These are phyloP conservation scores for Horisme vitalbata DNA, from an alignment of 2,888 invertebrate species.

Conservation along the genomic window DNA sequence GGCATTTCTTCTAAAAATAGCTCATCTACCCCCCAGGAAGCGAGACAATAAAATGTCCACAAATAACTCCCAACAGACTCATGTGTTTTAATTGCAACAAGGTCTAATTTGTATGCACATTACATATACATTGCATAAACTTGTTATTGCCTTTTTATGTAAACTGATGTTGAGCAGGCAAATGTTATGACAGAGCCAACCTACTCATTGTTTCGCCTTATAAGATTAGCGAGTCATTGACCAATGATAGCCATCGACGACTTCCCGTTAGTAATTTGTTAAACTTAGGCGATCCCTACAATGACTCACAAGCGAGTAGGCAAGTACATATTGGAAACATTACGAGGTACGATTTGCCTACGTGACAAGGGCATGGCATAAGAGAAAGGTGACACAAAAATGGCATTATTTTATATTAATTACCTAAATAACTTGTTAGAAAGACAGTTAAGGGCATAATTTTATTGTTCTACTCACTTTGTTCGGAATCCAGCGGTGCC, in stretches of 20 bases:
- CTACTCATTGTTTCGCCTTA: slow-evolving; percentile 49
- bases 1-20: slow-evolving; percentile 14
- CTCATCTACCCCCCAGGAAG: slow-evolving; percentile 21
- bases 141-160: slow-evolving; percentile 14
- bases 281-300: slow-evolving; percentile 46
- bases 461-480: slow-evolving; percentile 82
- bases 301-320: slow-evolving; percentile 72
- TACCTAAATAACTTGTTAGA: slow-evolving; percentile 35
- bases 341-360: too few relatives aligned
- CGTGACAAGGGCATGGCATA: slow-evolving; percentile 47
- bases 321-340: slow-evolving; percentile 16
- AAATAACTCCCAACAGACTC: slow-evolving; percentile 18
- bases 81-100: slow-evolving; percentile 31
- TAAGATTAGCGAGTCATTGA: slow-evolving; percentile 60
- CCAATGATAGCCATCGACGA: slow-evolving; percentile 57
- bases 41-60: background rate
- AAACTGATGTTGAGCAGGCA: slow-evolving; percentile 1
- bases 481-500: slow-evolving; percentile 94
- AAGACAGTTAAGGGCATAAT: slow-evolving; percentile 37
- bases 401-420: slow-evolving; percentile 37
- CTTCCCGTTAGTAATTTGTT: slow-evolving; percentile 76
- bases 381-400: slow-evolving; percentile 49
- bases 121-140: slow-evolving; percentile 21
- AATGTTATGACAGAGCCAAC: slow-evolving; percentile 30
- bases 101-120: slow-evolving; percentile 30